Evolutionary conservation across 1,140 invertebrate species (phyloP).

Genomic region (Vanessa atalanta): DNA sequence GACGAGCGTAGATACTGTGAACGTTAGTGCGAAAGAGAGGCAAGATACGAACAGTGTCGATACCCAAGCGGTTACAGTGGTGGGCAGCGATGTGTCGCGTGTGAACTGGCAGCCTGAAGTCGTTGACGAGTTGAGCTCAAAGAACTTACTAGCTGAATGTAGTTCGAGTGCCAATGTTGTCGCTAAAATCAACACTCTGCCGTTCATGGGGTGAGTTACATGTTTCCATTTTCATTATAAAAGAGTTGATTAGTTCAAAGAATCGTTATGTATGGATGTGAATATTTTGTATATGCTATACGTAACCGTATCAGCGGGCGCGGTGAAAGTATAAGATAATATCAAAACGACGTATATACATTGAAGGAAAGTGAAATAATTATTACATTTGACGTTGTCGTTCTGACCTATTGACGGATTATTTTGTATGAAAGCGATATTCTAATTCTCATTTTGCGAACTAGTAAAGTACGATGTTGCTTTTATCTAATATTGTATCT

Average conservation of each 20-base stretch:
- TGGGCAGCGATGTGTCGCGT: conserved; percentile 21
- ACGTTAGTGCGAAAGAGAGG: conserved; percentile 10
- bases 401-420: too few species aligned
- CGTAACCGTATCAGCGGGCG: too few species aligned
- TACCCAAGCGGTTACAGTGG: conserved; percentile 16
- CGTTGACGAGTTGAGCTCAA: conserved; percentile 37
- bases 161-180: conserved; percentile 55
- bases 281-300: too few species aligned
- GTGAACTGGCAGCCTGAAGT: conserved; percentile 44
- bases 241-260: too few species aligned
- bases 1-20: conserved; percentile 4
- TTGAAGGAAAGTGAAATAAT: too few species aligned
- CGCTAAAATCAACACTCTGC: conserved; percentile 59
- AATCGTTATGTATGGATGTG: too few species aligned
- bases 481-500: not conserved
- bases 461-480: not conserved
- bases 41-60: conserved; percentile 9
- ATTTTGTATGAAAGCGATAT: too few species aligned
- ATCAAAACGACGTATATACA: too few species aligned
- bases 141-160: conserved; percentile 38
- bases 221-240: too few species aligned
- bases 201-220: conserved; percentile 63
- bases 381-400: too few species aligned
- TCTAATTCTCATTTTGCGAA: too few species aligned
- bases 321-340: too few species aligned